Base-by-base conservation (phyloP, 2,113 vertebrate genomes). In the Sapajus apella region DNA sequence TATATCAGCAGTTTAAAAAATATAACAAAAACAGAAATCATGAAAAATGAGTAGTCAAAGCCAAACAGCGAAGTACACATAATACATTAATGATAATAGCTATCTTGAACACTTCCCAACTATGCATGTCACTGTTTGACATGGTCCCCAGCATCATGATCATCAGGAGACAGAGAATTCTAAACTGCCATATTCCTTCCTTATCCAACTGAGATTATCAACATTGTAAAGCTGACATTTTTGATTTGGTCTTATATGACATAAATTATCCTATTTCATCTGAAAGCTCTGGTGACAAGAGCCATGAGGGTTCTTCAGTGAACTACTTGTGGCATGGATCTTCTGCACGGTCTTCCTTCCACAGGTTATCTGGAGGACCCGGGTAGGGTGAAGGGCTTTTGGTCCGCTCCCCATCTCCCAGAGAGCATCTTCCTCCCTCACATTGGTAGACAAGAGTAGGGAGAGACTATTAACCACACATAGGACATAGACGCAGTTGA, bases 231-330 rank as follows among this genome's bases (percentile, higher is more conserved):
- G 75, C 0, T 72, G 47, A n/a, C 61, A 56, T 52, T 85, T 81
- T 89, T 86, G 3, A 68, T 37, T 55, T 95, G 82, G 40, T 35
- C 61, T 40, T 72, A 35, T 21, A 37, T 52, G 52, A 95, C 13
- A 4, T 20, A 85, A 86, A 50, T 56, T 35, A 95, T 56, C 25
- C 58, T 61, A 45, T 86, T 83, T 66, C 52, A 90, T 47, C 61
- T 90, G 80, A 93, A 87, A 91, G 50, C 56, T 88, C 76, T 80
- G 66, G n/a, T 56, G n/a, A 94, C 50, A 91, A 92, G 70, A 90
- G 47, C 47, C 52, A 90, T 25, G 2, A 47, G 13, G 11, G 56
- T 43, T 21, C 70, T 66, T 90, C 73, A 30, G 16, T 8, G 4
- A 95, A 43, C 73, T 73, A 56, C 66, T 52, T 37, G 56, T 43